Percentiles rank a stretch among this genome's conserved stretches.
Conservation (phyloP, 2,797 vertebrate genomes). For the Euthynnus affinis region DNA sequence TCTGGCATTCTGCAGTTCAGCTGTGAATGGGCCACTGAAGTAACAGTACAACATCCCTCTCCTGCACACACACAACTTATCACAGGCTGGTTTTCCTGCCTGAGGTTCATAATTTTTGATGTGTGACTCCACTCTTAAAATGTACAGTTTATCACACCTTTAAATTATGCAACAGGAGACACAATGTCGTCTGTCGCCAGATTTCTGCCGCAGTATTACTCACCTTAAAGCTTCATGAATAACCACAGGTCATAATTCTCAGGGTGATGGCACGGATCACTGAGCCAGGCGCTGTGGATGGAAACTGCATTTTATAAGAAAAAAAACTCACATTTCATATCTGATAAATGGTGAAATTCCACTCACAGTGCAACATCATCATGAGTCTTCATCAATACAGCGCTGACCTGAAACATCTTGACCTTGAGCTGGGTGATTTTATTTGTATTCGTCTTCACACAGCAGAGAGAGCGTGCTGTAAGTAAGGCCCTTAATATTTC, state of each 20-base stretch:
- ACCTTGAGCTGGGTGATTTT: conserved; percentile 67
- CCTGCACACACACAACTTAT: conserved; percentile 28
- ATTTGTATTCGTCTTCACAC: conserved; percentile 42
- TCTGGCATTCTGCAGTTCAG: conserved; percentile 32
- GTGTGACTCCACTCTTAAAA: conserved; percentile 32
- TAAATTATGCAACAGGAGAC: conserved; percentile 61
- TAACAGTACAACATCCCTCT: conserved; percentile 13
- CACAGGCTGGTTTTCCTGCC: neutral
- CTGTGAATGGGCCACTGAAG: conserved; percentile 61
- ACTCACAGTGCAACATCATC: conserved; percentile 12
- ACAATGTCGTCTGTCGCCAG: conserved; percentile 9
- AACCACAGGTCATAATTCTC: conserved; percentile 19
- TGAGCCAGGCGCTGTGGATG: neutral
- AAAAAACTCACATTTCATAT: conserved; percentile 15
- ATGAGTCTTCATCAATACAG: conserved; percentile 47
- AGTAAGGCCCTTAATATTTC: conserved; percentile 45
- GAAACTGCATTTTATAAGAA: neutral
- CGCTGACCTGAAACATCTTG: conserved; percentile 53
- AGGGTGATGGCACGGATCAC: neutral
- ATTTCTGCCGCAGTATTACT: conserved; percentile 57
- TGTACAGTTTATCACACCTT: conserved; percentile 55
- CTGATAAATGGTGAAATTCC: conserved; percentile 22
- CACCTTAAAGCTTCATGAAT: conserved; percentile 44
- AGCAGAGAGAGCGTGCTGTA: conserved; percentile 11
- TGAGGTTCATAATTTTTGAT: conserved; percentile 13